Evolutionary conservation across 1,140 invertebrate species (phyloP).

Genomic region (Nebria ingens): DNA sequence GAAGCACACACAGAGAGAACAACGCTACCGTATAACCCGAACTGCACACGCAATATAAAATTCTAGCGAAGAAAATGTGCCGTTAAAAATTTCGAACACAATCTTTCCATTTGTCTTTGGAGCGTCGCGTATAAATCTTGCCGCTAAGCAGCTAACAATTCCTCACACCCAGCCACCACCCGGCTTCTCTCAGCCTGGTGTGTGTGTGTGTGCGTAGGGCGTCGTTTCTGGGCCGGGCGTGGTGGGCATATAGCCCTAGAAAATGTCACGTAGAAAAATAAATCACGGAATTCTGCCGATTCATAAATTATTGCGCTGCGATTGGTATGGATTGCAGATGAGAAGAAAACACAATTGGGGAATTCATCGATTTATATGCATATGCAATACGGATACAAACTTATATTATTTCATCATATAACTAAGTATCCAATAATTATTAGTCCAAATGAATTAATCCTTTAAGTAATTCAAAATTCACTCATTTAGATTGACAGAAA

Average conservation of each 20-base stretch:
- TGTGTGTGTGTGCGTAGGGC: not conserved
- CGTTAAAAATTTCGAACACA: slow-evolving; percentile 26
- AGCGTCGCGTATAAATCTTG: slow-evolving; percentile 18
- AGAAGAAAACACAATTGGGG: too few species aligned
- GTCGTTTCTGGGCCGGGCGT: not conserved
- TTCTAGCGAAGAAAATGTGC: slow-evolving; percentile 17
- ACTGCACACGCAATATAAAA: slow-evolving; percentile 9
- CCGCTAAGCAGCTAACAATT: slow-evolving; percentile 19
- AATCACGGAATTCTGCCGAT: slow-evolving; percentile 4
- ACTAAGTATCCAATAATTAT: too few species aligned
- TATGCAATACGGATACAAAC: too few species aligned
- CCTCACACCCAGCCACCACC: slow-evolving; percentile 18
- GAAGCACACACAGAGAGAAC: not conserved
- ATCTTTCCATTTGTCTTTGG: slow-evolving; percentile 25
- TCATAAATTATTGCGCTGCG: slow-evolving; percentile 6
- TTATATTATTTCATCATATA: too few species aligned
- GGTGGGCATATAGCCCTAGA: not conserved
- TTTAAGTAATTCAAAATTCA: too few species aligned
- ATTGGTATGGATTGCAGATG: too few species aligned
- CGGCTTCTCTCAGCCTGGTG: slow-evolving; percentile 9
- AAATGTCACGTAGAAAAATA: slow-evolving; percentile 5
- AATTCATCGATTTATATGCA: too few species aligned
- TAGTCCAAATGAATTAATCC: too few species aligned
- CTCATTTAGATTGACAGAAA: too few species aligned
- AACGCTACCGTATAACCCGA: not conserved